Base-by-base conservation (phyloP, 2,113 vertebrate genomes). In the Caloenas nicobarica region DNA sequence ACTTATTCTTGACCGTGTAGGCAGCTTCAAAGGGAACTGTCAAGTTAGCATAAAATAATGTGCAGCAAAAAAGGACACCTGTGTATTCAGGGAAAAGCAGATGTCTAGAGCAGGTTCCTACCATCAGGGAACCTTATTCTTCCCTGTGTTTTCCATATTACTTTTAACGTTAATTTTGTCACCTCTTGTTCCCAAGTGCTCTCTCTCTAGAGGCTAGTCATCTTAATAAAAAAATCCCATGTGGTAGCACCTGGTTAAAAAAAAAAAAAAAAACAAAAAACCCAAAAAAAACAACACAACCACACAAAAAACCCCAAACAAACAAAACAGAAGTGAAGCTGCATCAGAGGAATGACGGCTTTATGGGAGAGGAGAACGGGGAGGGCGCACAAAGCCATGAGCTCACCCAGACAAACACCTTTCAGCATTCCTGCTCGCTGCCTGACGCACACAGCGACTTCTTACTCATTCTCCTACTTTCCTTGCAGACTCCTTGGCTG, bases 161-260 rank as follows among this genome's bases (percentile, higher is more conserved):
- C 16, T 65, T 69, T 7, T 16, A 56, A 36, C 1, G 10, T 9
- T 16, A 26, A 60, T 8, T 60, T 31, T 42, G 19, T 12, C 3
- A 31, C 11, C 5, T 36, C 12, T 33, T 19, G 25, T 40, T 48
- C 36, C 58, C 9, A 18, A n/a, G 16, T 14, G 18, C 5, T 5
- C 14, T 13, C 42, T 25, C 16, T 12, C 19, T 44, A 24, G 23
- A 31, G 16, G 23, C 38, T 21, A 29, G 11, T 9, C 9, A 6
- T 70, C 31, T 44, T 62, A 7, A 1, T 4, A 44, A 17, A 28
- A 17, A 86, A 90, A 73, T 60, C 33, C 10, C 21, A 10, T 7
- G 2, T 0, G 1, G 61, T 4, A 81, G 50, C 0, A 5, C 19
- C 34, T 18, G 26, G 17, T 53, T 5, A 40, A 51, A 72, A 54